Base-by-base conservation (phyloP, 1,140 invertebrate genomes). In the Achatina immaculata region DNA sequence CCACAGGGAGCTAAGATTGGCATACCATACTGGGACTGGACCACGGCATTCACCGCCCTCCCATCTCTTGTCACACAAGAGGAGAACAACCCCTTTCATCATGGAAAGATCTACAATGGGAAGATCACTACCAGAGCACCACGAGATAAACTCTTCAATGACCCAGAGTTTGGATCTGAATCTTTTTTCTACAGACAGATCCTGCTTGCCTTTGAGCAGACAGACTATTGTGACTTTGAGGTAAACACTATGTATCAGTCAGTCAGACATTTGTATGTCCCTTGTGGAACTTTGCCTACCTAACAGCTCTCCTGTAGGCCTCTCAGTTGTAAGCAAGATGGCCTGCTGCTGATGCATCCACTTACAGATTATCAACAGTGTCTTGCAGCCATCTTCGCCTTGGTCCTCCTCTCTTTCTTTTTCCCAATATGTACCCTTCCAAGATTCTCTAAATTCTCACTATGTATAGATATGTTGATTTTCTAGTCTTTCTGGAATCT, bases 111-210 rank as follows among this genome's bases (percentile, higher is more conserved):
- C 74, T 38, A 84, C 28, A 45, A 55, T 31, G 43, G 66, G 16
- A 38, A 82, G 42, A 31, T 58, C 24, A 82, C 81, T 19, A 74
- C 74, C 24, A 40, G 83, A 34, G 55, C 78, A 7, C 82, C 82
- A 40, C 31, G 78, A 66, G 73, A 69, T n/a, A 69, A 78, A 51
- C 69, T 78, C 45, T 78, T 82, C 69, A 73, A 24, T 48, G 76
- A 78, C 43, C 82, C 82, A 31, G 69, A 78, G 28, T 68, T 71
- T 43, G 81, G 68, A 48, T 36, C 72, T 14, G 34, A 76, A n/a
- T 82, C 83, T 0, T 82, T 82, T 81, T 84, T 84, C 77, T 80
- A 82, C 66, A 43, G 80, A 19, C 80, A 83, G 66, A 68, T 78
- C 19, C 68, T 82, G 31, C 65, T 82, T 40, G 83, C 83, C 24